Base-by-base conservation (phyloP, 2,113 vertebrate genomes). In the Rhinoderma darwinii region DNA sequence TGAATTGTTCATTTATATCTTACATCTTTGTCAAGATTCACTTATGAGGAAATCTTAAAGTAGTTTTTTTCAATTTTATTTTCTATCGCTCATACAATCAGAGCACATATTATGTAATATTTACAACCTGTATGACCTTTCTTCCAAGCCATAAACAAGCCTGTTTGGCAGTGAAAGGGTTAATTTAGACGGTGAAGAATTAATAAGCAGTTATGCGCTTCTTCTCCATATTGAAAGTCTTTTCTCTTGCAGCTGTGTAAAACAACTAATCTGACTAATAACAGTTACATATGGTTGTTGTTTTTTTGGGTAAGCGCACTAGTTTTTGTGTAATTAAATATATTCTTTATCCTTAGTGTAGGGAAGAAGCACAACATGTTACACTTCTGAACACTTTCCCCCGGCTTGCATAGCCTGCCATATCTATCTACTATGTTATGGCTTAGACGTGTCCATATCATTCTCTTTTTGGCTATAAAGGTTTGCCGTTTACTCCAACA, bases 241-340 rank as follows among this genome's bases (percentile, higher is more conserved):
- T 50, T 63, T 11, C 30, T 66, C 51, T 85, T 85, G 83, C 72
- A 84, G 83, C 83, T 84, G 83, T 77, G 83, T 85, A 61, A 61
- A 47, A 41, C 50, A 51, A 56, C 15, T 25, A 30, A 74, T 72
- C 25, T 72, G 51, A 85, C 25, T 77, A 75, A 76, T 84, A 54
- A 22, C 35, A 68, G 73, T 61, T 43, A 85, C 54, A 43, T 84
- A 47, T 76, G 74, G 22, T 30, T 14, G 74, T 0, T 56, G 30
- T 76, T 84, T 44, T 30, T 11, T 6, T 5, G 11, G 51, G 12
- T 41, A 27, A 25, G 44, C 63, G 7, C 27, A 51, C 32, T 51
- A 75, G 50, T 30, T 75, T 50, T 51, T 56, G 44, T 32, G 20
- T 37, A 75, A 54, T n/a, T 17, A 39, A 35, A 75, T 43, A 84